Evolutionary conservation across 2,797 vertebrate species (phyloP).

Genomic region (Vespertilio murinus): DNA sequence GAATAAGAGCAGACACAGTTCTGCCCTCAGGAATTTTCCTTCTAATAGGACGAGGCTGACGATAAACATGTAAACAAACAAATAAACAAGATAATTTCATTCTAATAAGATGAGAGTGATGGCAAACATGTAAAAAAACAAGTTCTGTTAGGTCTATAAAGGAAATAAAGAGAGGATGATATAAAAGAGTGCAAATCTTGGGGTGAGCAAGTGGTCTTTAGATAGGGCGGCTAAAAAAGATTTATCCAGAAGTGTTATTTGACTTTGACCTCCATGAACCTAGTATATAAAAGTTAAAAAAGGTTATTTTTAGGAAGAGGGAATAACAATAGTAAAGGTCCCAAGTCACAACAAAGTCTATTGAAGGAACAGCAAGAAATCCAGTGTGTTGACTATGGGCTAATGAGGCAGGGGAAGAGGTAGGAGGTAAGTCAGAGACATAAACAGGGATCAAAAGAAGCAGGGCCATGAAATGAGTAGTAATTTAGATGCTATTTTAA

Average conservation of each 20-base stretch:
- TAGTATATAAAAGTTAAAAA: not conserved
- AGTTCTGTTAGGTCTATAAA: not conserved
- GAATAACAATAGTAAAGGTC: not conserved
- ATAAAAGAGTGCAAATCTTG: not conserved
- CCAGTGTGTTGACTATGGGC: not conserved
- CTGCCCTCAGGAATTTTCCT: not conserved
- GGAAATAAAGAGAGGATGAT: not conserved
- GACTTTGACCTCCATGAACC: not conserved
- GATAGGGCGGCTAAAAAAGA: not conserved
- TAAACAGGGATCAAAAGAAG: not conserved
- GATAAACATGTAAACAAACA: not conserved
- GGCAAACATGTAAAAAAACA: too few relatives aligned
- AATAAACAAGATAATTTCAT: not conserved
- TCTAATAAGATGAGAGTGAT: too few relatives aligned
- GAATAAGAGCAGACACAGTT: not conserved
- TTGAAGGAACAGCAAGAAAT: not conserved
- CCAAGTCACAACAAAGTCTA: not conserved
- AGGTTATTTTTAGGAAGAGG: not conserved
- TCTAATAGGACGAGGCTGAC: not conserved
- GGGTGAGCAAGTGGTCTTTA: not conserved
- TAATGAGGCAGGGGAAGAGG: not conserved
- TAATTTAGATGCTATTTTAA: not conserved
- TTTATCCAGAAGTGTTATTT: not conserved
- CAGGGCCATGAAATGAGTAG: not conserved
- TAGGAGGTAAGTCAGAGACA: not conserved